Conservation (phyloP, 2,113 vertebrate species). For the Cromileptes altivelis region DNA sequence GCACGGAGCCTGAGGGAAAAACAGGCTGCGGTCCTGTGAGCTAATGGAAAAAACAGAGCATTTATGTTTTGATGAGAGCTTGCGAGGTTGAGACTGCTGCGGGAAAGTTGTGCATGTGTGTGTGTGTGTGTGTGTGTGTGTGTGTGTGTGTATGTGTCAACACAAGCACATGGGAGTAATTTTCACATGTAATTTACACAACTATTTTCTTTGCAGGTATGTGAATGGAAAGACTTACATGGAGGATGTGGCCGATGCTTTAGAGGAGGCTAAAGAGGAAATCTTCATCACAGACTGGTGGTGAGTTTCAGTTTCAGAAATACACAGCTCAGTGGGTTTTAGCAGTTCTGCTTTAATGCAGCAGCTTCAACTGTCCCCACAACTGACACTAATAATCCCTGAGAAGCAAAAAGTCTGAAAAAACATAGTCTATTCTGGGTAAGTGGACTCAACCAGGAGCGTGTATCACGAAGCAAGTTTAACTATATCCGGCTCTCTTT, state of each 20-base stretch:
- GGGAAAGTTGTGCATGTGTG: background rate
- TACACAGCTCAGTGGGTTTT: background rate
- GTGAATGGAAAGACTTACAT: constrained; percentile 97
- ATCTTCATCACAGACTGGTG: constrained; percentile 99
- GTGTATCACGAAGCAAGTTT: background rate
- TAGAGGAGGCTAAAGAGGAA: constrained; percentile 96
- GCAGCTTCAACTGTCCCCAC: background rate
- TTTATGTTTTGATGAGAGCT: constrained; percentile 16
- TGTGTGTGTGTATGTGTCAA: background rate
- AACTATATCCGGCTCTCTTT: background rate
- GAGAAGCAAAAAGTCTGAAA: background rate
- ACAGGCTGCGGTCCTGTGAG: background rate
- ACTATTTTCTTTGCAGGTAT: constrained; percentile 87
- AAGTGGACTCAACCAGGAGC: background rate
- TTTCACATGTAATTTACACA: background rate
- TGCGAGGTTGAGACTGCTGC: background rate
- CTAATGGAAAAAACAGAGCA: constrained; percentile 6
- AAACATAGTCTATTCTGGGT: background rate
- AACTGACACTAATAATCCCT: background rate
- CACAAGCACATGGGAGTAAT: background rate
- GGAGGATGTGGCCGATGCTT: constrained; percentile 93
- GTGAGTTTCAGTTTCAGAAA: constrained; percentile 80
- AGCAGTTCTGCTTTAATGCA: background rate
- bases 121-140: background rate
- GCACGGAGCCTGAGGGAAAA: background rate